Percentiles rank a stretch among this genome's conserved stretches.
Conservation (phyloP, 2,797 vertebrate species). For the Falco novaeseelandiae region DNA sequence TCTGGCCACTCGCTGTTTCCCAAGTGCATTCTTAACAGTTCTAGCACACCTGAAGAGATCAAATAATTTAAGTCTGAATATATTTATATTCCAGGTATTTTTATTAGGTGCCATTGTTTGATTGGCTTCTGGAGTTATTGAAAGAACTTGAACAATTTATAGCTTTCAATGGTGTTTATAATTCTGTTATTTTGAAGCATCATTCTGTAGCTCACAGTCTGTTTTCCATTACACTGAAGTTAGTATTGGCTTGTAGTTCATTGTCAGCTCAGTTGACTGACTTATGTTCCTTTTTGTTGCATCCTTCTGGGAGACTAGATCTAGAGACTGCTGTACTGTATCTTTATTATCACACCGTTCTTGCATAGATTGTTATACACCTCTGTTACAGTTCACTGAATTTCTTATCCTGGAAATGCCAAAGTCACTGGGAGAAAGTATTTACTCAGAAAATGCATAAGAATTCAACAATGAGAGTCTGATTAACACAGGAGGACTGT, state of each 20-base stretch:
- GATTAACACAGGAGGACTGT: conserved; percentile 55
- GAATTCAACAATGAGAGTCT: conserved; percentile 59
- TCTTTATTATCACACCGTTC: not conserved
- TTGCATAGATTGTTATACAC: not conserved
- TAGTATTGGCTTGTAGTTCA: not conserved
- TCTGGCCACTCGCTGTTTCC: not conserved
- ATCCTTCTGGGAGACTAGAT: not conserved
- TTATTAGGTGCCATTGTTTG: not conserved
- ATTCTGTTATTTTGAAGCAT: not conserved
- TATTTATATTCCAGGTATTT: not conserved
- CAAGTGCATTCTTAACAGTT: not conserved
- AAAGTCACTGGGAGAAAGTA: not conserved
- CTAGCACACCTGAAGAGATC: not conserved
- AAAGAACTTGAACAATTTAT: not conserved
- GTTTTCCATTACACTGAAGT: not conserved
- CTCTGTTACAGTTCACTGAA: not conserved
- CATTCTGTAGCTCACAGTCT: not conserved
- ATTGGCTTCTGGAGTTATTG: not conserved
- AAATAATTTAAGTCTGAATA: not conserved
- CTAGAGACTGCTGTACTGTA: not conserved
- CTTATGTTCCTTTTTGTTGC: not conserved
- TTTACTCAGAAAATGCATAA: conserved; percentile 38
- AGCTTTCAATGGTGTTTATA: not conserved
- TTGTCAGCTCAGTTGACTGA: not conserved
- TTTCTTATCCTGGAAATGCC: not conserved